Conservation (phyloP, 2,888 invertebrate genomes). For the Drosophila paracracens region DNA sequence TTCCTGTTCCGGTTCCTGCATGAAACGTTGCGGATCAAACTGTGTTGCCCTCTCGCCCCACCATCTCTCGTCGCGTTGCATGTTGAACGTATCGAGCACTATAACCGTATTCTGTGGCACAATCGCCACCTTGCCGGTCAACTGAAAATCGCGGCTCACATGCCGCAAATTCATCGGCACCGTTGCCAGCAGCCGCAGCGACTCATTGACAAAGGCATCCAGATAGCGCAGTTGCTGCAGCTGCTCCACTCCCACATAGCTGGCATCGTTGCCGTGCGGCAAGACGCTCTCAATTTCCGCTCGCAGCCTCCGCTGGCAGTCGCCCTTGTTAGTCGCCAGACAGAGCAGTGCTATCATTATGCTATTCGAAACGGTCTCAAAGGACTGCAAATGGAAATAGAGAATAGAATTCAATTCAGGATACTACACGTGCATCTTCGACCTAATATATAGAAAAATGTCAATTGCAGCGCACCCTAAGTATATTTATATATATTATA, state of each 20-base stretch:
- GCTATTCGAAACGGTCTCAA: slow-evolving; percentile 83
- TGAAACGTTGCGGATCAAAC: slow-evolving; percentile 83
- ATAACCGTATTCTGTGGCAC: slow-evolving; percentile 82
- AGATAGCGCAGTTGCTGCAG: slow-evolving; percentile 81
- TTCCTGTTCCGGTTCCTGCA: slow-evolving; percentile 30
- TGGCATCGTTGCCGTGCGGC: slow-evolving; percentile 59
- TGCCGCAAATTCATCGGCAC: slow-evolving; percentile 83
- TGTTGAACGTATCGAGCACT: slow-evolving; percentile 82
- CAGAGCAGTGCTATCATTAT: slow-evolving; percentile 81
- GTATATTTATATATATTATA: too few relatives aligned
- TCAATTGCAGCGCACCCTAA: too few relatives aligned
- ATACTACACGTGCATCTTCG: too few relatives aligned
- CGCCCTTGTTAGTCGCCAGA: slow-evolving; percentile 78
- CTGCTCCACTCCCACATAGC: slow-evolving; percentile 72
- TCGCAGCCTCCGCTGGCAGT: slow-evolving; percentile 78
- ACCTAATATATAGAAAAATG: too few relatives aligned
- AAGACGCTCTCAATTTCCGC: slow-evolving; percentile 76
- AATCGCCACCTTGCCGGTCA: slow-evolving; percentile 56
- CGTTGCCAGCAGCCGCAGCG: slow-evolving; percentile 82
- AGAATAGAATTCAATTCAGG: not conserved
- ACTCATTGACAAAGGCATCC: slow-evolving; percentile 83
- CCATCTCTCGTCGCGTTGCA: slow-evolving; percentile 81
- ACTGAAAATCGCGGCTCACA: slow-evolving; percentile 80
- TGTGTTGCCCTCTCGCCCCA: slow-evolving; percentile 82
- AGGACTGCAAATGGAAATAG: slow-evolving; percentile 66